phyloP scores from a whole-genome alignment of 2,113 vertebrate genomes.

The Platichthys flesus region DNA sequence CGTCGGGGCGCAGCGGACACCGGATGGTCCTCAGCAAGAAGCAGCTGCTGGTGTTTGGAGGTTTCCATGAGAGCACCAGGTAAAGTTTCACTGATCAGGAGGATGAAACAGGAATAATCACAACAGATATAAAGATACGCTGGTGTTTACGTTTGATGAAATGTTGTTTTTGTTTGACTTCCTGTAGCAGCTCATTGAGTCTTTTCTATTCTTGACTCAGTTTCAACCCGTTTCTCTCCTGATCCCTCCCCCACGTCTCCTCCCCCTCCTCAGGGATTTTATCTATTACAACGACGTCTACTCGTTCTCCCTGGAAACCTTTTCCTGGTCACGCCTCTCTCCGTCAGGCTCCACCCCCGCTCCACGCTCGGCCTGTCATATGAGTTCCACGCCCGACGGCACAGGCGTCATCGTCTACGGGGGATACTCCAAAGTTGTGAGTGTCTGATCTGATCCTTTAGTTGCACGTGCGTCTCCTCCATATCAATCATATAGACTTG shows the following conservation, averaged over 20 bases:
- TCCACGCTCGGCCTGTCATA: constrained; percentile 90
- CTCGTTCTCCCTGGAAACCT: constrained; percentile 91
- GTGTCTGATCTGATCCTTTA: constrained; percentile 26
- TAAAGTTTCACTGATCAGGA: background rate
- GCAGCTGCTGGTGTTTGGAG: constrained; percentile 93
- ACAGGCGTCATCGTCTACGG: constrained; percentile 88
- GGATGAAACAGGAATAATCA: too few species aligned
- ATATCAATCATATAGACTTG: accelerated
- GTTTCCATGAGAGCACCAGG: constrained; percentile 95
- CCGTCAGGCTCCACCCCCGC: constrained; percentile 84
- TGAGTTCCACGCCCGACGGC: constrained; percentile 87
- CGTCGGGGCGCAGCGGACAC: constrained; percentile 94
- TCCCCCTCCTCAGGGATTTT: constrained; percentile 86
- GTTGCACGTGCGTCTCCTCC: background rate
- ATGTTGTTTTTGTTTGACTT: background rate
- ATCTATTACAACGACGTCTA: constrained; percentile 94
- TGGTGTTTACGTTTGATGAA: too few species aligned
- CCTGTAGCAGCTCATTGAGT: too few species aligned
- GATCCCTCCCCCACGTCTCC: too few species aligned
- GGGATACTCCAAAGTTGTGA: constrained; percentile 95
- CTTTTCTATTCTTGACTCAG: too few species aligned
- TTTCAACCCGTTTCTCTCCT: too few species aligned
- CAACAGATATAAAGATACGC: too few species aligned
- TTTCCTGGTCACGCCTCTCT: constrained; percentile 88
- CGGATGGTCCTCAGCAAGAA: constrained; percentile 92